Conservation (phyloP, 1,140 invertebrate genomes). For the Palaemon carinicauda region DNA sequence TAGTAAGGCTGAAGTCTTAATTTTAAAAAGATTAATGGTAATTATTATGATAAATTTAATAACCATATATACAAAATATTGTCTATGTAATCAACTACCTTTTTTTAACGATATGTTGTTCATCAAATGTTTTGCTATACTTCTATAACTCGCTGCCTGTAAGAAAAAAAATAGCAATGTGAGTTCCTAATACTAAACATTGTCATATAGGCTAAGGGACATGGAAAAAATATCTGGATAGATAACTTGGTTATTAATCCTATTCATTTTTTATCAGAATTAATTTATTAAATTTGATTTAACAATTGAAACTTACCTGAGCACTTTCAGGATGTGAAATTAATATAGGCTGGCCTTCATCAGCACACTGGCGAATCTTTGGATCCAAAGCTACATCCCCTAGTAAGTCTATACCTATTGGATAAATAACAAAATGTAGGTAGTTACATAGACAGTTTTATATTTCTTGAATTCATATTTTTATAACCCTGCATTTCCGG, state of each 20-base stretch:
- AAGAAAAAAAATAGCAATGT: not conserved
- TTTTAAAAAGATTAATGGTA: too few relatives aligned
- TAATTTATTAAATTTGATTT: not conserved
- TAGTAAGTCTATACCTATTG: constrained; percentile 42
- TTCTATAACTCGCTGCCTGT: constrained; percentile 18
- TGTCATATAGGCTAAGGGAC: too few relatives aligned
- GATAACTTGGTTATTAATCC: not conserved
- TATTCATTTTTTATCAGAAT: not conserved
- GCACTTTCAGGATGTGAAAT: constrained; percentile 23
- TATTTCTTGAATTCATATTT: too few relatives aligned
- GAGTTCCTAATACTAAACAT: too few relatives aligned
- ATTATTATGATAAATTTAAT: too few relatives aligned
- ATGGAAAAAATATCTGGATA: not conserved
- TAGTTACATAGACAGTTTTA: too few relatives aligned
- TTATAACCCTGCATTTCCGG: too few relatives aligned
- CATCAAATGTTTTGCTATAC: constrained; percentile 6
- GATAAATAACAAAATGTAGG: not conserved
- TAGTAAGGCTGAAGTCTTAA: too few relatives aligned
- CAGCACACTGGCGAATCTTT: constrained; percentile 33
- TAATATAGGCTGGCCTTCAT: constrained; percentile 38
- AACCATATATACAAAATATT: too few relatives aligned
- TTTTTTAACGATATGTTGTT: not conserved
- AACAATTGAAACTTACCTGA: constrained; percentile 46
- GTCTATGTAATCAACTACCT: too few relatives aligned
- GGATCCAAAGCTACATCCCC: constrained; percentile 51